Evolutionary conservation across 2,113 vertebrate species (phyloP), one percentile per base, ranked within the genome.

Genomic region (Notothenia coriiceps): DNA sequence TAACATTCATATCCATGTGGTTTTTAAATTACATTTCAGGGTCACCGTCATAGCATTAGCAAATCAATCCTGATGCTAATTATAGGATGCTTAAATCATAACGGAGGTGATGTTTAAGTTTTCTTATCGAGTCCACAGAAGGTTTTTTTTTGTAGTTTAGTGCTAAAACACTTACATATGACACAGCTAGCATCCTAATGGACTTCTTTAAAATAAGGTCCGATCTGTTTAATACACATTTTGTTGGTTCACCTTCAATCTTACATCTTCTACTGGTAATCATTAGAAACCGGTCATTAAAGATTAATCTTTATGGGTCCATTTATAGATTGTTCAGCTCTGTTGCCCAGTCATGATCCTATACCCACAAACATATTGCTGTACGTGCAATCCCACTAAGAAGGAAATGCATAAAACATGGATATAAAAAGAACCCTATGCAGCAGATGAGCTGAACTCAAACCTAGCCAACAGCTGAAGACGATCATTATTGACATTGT

Each of bases 381-480:
- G 47, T 54, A 70, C 55, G 55, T 40, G 61, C 71, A 73, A 52
- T 14, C n/a, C 51, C 44, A 18, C 51, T 5, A 1, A 25, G 66
- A 44, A 63, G 70, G 69, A 86, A 77, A 65, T 57, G 51, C 67
- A 73, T 67, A 51, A 73, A 74, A 80, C 64, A 65, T 67, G 70
- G 22, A 70, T 40, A 79, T 17, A 6, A 78, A 62, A 64, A 59
- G 47, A 59, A 43, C 10, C 49, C 17, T 33, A 50, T 55, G 57
- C 70, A 61, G n/a, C 43, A 69, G 60, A 33, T 66, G 62, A 80
- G 67, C 56, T 18, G 3, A 59, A 22, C 20, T n/a, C 6, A 52
- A 15, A 49, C 47, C 47, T 50, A 18, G 44, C 18, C 0, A 52
- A n/a, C 15, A 40, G 20, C 35, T 6, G 35, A 40, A 7, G 63